Base-by-base conservation (phyloP, 1,140 invertebrate genomes). In the Zeugodacus cucurbitae region DNA sequence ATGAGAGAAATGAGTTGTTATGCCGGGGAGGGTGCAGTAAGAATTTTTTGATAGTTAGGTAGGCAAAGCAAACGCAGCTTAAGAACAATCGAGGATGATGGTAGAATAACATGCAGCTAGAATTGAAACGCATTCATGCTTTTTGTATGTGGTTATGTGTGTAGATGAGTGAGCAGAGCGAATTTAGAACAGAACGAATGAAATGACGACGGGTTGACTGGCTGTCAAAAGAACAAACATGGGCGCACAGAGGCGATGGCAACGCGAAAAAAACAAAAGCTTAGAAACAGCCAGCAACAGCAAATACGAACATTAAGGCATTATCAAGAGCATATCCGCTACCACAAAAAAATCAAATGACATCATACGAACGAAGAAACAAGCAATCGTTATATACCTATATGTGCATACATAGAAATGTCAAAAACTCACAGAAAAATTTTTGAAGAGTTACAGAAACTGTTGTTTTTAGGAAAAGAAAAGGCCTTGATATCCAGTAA, bases 121-220 rank as follows among this genome's bases (percentile, higher is more conserved):
- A 86, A 59, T n/a, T 14, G 11, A 54, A 86, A 32, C 48, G 26
- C 32, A 41, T 22, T 41, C 34, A 74, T 48, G 41, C 10, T 22
- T 82, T 20, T 74, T 48, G 26, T 41, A 11, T 14, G n/a, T 48
- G 32, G n/a, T 82, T 1, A 54, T 29, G 41, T 34, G 74, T 44
- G 20, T 67, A 62, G 29, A 67, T 64, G 91, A 90, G 91, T 91
- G 91, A 92, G 91, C 74, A 29, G 74, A 74, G 44, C 57, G 59
- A 88, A 67, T 41, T 90, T 89, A 91, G 90, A 92, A 59, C 54
- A 87, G 67, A 86, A 92, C 91, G 92, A 93, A 91, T 92, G 92
- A 92, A 93, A 93, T 92, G 92, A 93, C 92, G 92, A 93, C 92
- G 92, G 92, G 91, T 93, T 93, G 92, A 92, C 92, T 93, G 92